These are phyloP conservation scores for Scelioninae gen. 2 DNA, from an alignment of 2,888 invertebrate species.

Conservation along the genomic window DNA sequence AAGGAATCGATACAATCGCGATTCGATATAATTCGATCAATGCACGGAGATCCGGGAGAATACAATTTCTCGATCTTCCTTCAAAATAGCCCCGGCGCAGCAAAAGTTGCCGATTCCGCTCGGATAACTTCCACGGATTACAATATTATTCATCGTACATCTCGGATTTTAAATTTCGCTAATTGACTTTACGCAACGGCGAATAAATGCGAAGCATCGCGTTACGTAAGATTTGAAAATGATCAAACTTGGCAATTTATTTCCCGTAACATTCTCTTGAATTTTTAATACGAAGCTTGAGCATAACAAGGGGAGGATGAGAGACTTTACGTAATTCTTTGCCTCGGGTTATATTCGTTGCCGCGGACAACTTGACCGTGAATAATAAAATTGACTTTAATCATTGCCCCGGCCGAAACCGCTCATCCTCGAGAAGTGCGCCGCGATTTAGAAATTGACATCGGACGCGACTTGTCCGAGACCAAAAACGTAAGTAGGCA, in stretches of 20 bases:
- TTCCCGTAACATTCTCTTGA: constrained; percentile 8
- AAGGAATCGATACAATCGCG: constrained; percentile 1
- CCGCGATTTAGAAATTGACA: too few species aligned
- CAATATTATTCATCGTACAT: too few species aligned
- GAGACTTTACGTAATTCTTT: constrained; percentile 9
- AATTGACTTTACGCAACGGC: too few species aligned
- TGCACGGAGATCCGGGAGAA: background rate
- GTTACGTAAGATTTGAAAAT: background rate
- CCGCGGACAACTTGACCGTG: background rate
- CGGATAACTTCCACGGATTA: too few species aligned
- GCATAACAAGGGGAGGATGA: constrained; percentile 10
- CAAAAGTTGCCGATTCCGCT: background rate
- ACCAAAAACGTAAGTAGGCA: constrained; percentile 1
- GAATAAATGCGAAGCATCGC: too few species aligned
- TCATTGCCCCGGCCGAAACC: constrained; percentile 4
- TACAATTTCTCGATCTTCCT: background rate
- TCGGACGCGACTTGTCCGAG: constrained; percentile 3
- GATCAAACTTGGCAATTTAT: constrained; percentile 1
- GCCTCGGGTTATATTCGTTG: background rate
- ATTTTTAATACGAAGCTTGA: background rate
- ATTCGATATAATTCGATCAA: constrained; percentile 4
- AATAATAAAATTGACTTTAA: constrained; percentile 11
- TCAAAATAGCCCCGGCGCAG: too few species aligned
- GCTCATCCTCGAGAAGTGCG: too few species aligned
- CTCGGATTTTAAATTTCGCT: too few species aligned